Conservation (phyloP, 2,113 vertebrate genomes). For the Nothocercus nigrocapillus region DNA sequence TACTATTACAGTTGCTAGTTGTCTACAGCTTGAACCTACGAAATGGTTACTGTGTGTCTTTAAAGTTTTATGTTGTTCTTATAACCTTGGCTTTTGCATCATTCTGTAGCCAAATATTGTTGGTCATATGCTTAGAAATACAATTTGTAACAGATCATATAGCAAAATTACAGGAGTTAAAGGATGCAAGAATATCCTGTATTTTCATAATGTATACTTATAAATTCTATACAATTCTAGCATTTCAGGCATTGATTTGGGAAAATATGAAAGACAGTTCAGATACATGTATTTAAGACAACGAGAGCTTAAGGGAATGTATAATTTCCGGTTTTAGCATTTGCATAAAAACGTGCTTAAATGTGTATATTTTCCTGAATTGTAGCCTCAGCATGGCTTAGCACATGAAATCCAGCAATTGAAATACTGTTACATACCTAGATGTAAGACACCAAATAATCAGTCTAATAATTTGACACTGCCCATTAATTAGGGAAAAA, state of each 20-base stretch:
- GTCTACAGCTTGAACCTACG: not conserved
- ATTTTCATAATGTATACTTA: not conserved
- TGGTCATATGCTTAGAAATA: conserved; percentile 39
- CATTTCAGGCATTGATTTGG: not conserved
- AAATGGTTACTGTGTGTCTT: not conserved
- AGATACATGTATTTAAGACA: not conserved
- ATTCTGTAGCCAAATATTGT: not conserved
- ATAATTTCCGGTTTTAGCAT: not conserved
- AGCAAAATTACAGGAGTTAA: not conserved
- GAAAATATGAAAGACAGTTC: not conserved
- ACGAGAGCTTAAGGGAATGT: not conserved
- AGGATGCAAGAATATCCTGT: not conserved
- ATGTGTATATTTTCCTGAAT: not conserved
- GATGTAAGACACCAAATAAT: not conserved
- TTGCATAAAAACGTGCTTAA: not conserved
- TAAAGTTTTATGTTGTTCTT: not conserved
- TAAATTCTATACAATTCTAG: not conserved
- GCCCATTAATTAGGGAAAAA: not conserved
- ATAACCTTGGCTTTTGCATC: not conserved
- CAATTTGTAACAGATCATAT: fast-evolving
- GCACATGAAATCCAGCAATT: not conserved
- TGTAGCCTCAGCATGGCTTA: not conserved
- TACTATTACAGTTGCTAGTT: not conserved
- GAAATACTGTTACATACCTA: not conserved
- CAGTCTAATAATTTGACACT: not conserved